Base-by-base conservation (phyloP, 2,113 vertebrate genomes). In the Centropus bengalensis region DNA sequence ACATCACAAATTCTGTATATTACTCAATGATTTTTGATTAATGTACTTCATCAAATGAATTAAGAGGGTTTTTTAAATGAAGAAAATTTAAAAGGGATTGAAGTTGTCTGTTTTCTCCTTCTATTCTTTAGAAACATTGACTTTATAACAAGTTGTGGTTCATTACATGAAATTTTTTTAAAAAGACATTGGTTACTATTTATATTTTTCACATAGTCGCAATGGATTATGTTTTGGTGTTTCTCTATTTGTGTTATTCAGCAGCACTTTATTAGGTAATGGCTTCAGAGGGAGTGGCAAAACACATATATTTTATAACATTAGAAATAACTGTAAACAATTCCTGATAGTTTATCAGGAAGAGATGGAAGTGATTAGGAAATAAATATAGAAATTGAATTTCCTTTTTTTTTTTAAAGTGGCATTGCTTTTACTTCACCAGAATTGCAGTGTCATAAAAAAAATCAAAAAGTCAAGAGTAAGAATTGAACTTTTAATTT, bases 21-120 rank as follows among this genome's bases (percentile, higher is more conserved):
- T 44, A 93, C 97, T 96, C 89, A 94, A 33, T 71, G 88, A 93
- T 84, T n/a, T 89, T 93, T 95, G 75, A 89, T 89, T 94, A 82
- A 86, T 55, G 14, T 76, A 91, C 58, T 93, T 59, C 62, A 94
- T 77, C 73, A 93, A 94, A 97, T 91, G 45, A 94, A 94, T 96
- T 55, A 93, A 91, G 26, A 86, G 45, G 8, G 49, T 95, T 76
- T 94, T 81, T 64, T 85, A 82, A 52, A 52, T 51, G 26, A 23
- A 62, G 27, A 70, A 28, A 62, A 49, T 56, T 82, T 80, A 17
- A 81, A 91, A 81, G 63, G 17, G 8, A 33, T 32, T 47, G 26
- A 82, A 78, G 15, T 68, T 60, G 36, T 70, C 12, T 69, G 44
- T 59, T 95, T 96, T 87, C 78, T 63, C 64, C 38, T 91, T 93